Base-by-base conservation (phyloP, 2,113 vertebrate genomes). In the Eupsittula cactorum region DNA sequence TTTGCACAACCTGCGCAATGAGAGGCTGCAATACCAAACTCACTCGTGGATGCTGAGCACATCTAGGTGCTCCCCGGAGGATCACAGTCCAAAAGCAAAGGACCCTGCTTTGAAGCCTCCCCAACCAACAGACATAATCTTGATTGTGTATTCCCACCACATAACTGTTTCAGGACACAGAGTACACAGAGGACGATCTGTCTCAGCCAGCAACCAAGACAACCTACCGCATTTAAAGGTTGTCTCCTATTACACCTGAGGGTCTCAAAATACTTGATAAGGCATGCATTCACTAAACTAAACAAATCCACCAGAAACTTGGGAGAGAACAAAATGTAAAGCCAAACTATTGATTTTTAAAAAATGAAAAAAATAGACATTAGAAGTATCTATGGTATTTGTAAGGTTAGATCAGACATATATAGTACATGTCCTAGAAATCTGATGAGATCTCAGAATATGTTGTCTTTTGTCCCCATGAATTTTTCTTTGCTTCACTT, bases 1-100 rank as follows among this genome's bases (percentile, higher is more conserved):
- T 2, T 28, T 68, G 49, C 59, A 73, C 33, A 65, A 49, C 37
- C n/a, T 15, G 24, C 41, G 52, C 0, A 0, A 24, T 23, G 44
- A 63, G 31, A 55, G 44, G 31, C 49, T 25, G 18, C 8, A 59
- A n/a, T 5, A 35, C 13, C 65, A 55, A 68, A 31, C 24, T 37
- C 59, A 23, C 41, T 77, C 15, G 1, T 11, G 28, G 85, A 80
- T 63, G 64, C 78, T 59, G 47, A 39, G 70, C 75, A 69, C 75
- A 64, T 9, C 68, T 50, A n/a, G 35, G 46, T 47, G 28, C 35
- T 60, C 47, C 46, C 47, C 74, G 39, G 62, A 71, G 39, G 17
- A 21, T 25, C 69, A n/a, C 33, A 84, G 69, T 4, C 39, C 76
- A 64, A 42, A 67, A 39, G 33, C 53, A 83, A 27, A 63, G 8